A percentile compares a stretch with the other conserved stretches of the same genome.
Evolutionary conservation across 2,113 vertebrate genomes (phyloP).

Genomic region (Salvator merianae): DNA sequence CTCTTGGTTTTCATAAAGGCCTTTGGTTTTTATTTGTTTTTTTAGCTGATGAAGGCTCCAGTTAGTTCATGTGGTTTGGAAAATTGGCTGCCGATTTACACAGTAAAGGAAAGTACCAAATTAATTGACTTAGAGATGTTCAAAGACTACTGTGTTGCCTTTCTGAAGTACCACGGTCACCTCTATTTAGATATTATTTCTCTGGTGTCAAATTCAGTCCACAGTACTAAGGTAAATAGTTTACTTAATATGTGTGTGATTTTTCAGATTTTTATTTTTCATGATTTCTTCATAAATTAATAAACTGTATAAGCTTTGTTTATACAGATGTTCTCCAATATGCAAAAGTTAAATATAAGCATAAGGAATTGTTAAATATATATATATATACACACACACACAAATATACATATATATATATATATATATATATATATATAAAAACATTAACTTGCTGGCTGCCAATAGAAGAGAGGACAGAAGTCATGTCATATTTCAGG

Average conservation of each 20-base stretch:
- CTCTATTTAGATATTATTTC: slow-evolving; percentile 82
- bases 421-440: no score
- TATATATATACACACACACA: no score
- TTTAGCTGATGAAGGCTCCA: slow-evolving; percentile 85
- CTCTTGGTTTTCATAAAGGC: neutral
- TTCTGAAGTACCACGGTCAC: slow-evolving; percentile 71
- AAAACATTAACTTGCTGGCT: neutral
- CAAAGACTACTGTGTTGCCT: slow-evolving; percentile 83
- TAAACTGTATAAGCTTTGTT: neutral
- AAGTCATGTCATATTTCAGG: neutral
- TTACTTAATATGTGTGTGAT: neutral
- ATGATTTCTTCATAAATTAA: neutral
- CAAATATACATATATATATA: no score
- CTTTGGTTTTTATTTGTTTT: slow-evolving; percentile 3
- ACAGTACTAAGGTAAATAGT: slow-evolving; percentile 80
- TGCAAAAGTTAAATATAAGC: neutral
- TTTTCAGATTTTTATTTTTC: slow-evolving; percentile 8
- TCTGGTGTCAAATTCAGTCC: slow-evolving; percentile 72
- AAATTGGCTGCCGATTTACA: slow-evolving; percentile 85
- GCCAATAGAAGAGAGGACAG: neutral
- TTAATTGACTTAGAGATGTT: slow-evolving; percentile 92
- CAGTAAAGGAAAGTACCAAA: slow-evolving; percentile 72
- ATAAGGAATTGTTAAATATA: no score
- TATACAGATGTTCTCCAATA: neutral
- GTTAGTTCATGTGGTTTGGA: slow-evolving; percentile 73